Conservation (phyloP, 2,888 invertebrate species). For the Cremastinae sp. region DNA sequence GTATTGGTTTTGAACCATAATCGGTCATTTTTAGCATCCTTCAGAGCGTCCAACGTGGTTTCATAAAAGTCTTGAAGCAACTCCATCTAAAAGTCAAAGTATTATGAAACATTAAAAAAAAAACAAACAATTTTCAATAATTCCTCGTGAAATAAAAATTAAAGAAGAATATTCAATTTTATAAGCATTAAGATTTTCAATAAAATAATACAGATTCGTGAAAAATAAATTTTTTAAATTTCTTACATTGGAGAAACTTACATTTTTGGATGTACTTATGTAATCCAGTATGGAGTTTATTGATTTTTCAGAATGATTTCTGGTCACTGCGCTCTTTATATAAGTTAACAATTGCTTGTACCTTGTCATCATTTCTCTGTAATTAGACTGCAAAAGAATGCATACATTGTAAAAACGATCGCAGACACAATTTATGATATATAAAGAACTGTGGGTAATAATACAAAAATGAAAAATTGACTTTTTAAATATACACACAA, state of each 20-base stretch:
- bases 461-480: too few species aligned
- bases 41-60: conserved; percentile 95
- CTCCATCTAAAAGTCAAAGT: conserved; percentile 89
- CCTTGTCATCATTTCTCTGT: conserved; percentile 96
- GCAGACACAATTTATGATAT: too few species aligned
- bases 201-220: too few species aligned
- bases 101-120: conserved; percentile 57
- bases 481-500: too few species aligned
- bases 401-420: too few species aligned
- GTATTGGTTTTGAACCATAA: conserved; percentile 99
- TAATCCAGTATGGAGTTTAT: conserved; percentile 99
- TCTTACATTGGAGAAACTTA: conserved; percentile 82
- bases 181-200: too few species aligned
- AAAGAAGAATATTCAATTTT: too few species aligned
- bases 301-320: conserved; percentile 99
- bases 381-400: conserved; percentile 90
- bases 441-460: too few species aligned
- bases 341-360: conserved; percentile 98
- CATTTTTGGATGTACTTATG: conserved; percentile 99
- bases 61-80: conserved; percentile 99
- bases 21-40: conserved; percentile 99
- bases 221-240: too few species aligned
- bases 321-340: conserved; percentile 99
- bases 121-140: too few species aligned
- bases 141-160: too few species aligned